phyloP scores from a whole-genome alignment of 2,888 invertebrate genomes.

The Andrena chrysosceles region DNA sequence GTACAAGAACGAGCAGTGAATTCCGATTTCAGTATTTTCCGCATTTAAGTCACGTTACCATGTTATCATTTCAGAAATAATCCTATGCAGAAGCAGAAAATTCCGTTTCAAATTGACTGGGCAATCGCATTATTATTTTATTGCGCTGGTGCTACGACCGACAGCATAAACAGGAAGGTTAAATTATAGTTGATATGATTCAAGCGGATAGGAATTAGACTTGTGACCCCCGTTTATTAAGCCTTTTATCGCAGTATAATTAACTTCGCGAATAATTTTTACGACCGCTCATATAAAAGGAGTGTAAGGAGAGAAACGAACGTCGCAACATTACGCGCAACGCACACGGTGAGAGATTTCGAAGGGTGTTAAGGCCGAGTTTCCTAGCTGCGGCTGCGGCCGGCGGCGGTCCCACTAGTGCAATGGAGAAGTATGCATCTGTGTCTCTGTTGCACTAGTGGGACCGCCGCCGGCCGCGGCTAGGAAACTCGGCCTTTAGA shows the following conservation, averaged over 20 bases:
- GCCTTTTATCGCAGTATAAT: conserved; percentile 5
- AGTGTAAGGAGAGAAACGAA: neutral
- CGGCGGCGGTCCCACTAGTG: too few species aligned
- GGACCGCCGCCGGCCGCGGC: too few species aligned
- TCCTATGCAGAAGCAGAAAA: neutral
- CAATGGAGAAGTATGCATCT: too few species aligned
- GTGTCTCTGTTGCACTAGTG: too few species aligned
- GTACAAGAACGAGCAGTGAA: too few species aligned
- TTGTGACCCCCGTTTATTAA: too few species aligned
- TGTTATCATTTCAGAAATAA: neutral
- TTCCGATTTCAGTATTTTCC: neutral
- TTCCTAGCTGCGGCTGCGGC: too few species aligned
- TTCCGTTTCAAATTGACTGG: neutral
- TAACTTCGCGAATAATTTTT: neutral
- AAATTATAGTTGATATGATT: neutral
- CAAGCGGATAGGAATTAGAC: too few species aligned
- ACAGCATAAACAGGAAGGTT: neutral
- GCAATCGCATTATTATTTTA: neutral
- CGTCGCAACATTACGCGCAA: neutral
- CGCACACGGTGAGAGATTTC: conserved; percentile 2
- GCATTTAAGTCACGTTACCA: neutral
- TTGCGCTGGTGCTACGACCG: neutral
- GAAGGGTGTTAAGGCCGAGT: too few species aligned
- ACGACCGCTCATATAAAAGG: neutral
- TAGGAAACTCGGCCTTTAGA: too few species aligned